Base-by-base conservation (phyloP, 2,888 invertebrate species). In the Pachycephus smyrnensis region DNA sequence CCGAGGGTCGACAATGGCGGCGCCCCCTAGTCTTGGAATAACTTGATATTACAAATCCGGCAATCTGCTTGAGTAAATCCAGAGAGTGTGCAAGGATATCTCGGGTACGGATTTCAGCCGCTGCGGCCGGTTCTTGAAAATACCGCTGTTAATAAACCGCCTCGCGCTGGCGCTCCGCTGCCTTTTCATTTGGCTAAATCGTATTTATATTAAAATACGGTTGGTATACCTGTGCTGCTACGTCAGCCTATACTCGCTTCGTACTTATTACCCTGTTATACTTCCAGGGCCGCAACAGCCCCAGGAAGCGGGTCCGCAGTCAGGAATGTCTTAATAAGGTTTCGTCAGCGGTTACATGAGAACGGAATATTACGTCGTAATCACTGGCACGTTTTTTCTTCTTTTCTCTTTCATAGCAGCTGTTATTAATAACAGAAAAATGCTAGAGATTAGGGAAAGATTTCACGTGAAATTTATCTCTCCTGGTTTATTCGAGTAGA, bases 41-140 rank as follows among this genome's bases (percentile, higher is more conserved):
- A 82, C 82, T 82, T 77, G 80, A 82, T 82, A 82, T 83, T 82
- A 83, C 82, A 81, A 83, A 83, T 83, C 82, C 76, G 78, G 81
- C 81, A 83, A 83, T 83, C 81, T 83, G 82, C 82, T 77, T 82
- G 82, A 82, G 82, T 80, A 82, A 82, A 82, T 82, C 79, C 78
- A 73, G 40, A 33, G 78, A 37, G 69, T 71, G 71, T 23, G 55
- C 55, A 55, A 55, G 55, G 23, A 55, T 55, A 55, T 55, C 55
- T 55, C n/a, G 12, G 75, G 69, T 73, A 71, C 77, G 71, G 71
- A 12, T 33, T 71, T 32, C n/a, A 23, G 69, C n/a, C n/a, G 69
- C 36, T 23, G 69, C 35, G 40, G 74, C 36, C 23, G 31, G 40
- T 30, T 33, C 40, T 68, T 71, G 76, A 80, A 78, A 77, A 79